A percentile compares a stretch with the other conserved stretches of the same genome.
Conservation (phyloP, 2,797 vertebrate species). For the Acridotheres tristis region DNA sequence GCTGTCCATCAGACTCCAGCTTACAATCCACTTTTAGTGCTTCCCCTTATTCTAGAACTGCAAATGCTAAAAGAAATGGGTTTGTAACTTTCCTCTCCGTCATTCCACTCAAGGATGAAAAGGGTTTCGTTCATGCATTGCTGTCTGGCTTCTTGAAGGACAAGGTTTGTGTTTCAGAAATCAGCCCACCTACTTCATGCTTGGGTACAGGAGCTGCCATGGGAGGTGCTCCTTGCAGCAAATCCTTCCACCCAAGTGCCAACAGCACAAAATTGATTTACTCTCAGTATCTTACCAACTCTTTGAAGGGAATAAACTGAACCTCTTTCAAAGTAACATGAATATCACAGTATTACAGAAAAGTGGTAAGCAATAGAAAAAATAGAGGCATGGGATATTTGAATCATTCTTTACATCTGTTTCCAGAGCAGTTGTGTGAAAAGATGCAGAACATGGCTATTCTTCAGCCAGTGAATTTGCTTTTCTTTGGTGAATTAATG, state of each 20-base stretch:
- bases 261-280: not conserved
- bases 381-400: not conserved
- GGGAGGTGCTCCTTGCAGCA: not conserved
- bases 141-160: not conserved
- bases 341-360: not conserved
- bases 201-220: not conserved
- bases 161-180: not conserved
- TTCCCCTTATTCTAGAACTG: not conserved
- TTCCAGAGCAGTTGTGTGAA: not conserved
- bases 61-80: not conserved
- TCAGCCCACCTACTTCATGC: not conserved
- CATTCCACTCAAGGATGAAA: not conserved
- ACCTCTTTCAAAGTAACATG: not conserved
- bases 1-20: not conserved
- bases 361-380: not conserved
- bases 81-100: not conserved
- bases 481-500: not conserved
- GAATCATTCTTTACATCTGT: not conserved
- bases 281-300: not conserved
- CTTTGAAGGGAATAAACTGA: not conserved
- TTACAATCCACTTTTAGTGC: not conserved
- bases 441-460: not conserved
- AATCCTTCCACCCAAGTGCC: not conserved
- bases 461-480: not conserved
- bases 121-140: not conserved